These are phyloP conservation scores for Margarornis squamiger DNA, from an alignment of 2,797 vertebrate species.

Conservation along the genomic window DNA sequence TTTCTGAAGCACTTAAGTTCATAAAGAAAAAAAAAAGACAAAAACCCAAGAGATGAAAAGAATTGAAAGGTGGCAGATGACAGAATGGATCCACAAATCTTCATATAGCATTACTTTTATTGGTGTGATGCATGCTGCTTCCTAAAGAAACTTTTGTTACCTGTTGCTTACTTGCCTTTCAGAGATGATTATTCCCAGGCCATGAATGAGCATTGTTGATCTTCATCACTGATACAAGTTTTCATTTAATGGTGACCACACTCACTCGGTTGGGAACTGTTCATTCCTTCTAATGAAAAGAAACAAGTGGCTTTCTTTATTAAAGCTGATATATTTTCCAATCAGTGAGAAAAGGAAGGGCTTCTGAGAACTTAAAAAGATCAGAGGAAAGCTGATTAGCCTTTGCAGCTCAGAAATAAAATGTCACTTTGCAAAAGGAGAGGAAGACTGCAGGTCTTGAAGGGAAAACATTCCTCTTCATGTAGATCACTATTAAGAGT, in stretches of 20 bases:
- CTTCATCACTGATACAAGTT: not conserved
- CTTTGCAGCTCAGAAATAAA: not conserved
- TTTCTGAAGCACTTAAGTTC: not conserved
- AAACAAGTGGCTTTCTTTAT: not conserved
- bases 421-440: not conserved
- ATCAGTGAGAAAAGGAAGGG: not conserved
- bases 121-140: not conserved
- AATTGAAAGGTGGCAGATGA: not conserved
- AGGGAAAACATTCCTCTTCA: not conserved
- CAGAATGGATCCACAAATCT: not conserved
- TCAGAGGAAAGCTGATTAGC: not conserved
- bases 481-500: not conserved
- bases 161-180: not conserved
- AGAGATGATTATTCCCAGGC: not conserved
- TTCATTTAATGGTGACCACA: not conserved
- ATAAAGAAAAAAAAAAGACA: not conserved
- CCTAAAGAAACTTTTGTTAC: not conserved
- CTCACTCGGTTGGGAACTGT: not conserved
- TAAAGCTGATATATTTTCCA: not conserved
- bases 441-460: not conserved
- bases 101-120: not conserved
- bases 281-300: not conserved
- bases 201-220: not conserved
- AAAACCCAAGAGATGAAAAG: not conserved
- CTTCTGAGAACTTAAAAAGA: not conserved